Conservation (phyloP, 2,113 vertebrate genomes). For the Callospermophilus lateralis region DNA sequence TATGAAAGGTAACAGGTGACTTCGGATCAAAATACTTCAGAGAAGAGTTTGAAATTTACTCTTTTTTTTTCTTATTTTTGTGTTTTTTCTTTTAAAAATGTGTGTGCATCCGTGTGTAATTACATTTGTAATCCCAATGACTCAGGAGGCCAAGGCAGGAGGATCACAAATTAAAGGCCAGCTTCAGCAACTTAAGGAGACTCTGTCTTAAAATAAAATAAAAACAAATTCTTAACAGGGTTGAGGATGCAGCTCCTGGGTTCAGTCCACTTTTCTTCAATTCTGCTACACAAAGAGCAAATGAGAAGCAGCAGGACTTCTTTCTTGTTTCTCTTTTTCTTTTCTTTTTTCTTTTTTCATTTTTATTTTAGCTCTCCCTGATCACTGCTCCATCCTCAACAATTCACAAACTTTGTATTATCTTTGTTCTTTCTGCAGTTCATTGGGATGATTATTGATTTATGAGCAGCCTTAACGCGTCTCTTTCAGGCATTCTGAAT, state of each 20-base stretch:
- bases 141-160: no score
- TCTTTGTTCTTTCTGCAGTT: constrained; percentile 49
- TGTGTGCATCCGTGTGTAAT: rapidly evolving
- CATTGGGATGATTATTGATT: constrained; percentile 67
- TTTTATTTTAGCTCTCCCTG: neutral
- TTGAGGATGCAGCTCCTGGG: no score
- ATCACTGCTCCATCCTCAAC: neutral
- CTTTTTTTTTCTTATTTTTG: neutral
- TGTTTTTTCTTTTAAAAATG: neutral
- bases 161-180: no score
- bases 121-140: no score
- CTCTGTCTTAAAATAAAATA: no score
- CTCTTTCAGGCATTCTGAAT: constrained; percentile 54
- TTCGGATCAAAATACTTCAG: neutral
- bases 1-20: neutral
- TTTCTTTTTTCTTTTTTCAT: no score
- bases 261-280: neutral
- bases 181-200: no score
- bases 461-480: constrained; percentile 13
- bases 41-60: neutral
- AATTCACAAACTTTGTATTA: neutral
- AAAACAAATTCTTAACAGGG: no score
- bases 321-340: neutral
- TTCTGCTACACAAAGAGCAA: neutral
- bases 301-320: neutral